Percentiles rank a stretch among this genome's conserved stretches.
Conservation (phyloP, 2,113 vertebrate species). For the Aptenodytes patagonicus region DNA sequence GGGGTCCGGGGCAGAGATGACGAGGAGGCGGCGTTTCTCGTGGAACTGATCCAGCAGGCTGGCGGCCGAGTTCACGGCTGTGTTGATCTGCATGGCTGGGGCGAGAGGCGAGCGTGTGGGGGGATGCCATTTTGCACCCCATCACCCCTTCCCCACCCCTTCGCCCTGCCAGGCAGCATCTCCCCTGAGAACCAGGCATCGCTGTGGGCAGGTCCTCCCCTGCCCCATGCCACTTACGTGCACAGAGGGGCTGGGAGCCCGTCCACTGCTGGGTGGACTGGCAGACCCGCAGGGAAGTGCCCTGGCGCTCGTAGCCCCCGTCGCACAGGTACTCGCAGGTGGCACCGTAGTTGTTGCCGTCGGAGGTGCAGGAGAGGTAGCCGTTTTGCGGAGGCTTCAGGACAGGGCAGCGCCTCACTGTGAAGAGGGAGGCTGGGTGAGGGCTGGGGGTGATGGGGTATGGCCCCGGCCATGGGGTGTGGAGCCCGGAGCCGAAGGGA, state of each 20-base stretch:
- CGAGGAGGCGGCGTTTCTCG: conserved; percentile 87
- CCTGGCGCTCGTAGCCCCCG: conserved; percentile 84
- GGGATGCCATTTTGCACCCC: background rate
- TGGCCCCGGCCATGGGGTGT: rapidly evolving
- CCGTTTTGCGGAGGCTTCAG: conserved; percentile 85
- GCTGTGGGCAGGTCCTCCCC: rapidly evolving
- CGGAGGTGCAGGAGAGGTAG: conserved; percentile 86
- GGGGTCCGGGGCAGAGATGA: conserved; percentile 87
- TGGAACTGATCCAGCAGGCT: conserved; percentile 92
- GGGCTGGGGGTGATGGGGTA: background rate
- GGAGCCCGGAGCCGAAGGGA: rapidly evolving
- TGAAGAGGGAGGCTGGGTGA: background rate
- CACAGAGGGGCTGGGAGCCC: conserved; percentile 76
- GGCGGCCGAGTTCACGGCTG: conserved; percentile 78
- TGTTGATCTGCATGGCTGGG: conserved; percentile 88
- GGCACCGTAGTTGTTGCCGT: conserved; percentile 88
- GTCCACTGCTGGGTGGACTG: conserved; percentile 87
- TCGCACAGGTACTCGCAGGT: conserved; percentile 89
- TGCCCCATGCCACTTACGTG: conserved; percentile 68
- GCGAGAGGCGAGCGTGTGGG: rapidly evolving
- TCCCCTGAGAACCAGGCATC: rapidly evolving
- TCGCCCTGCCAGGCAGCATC: background rate
- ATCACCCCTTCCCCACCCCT: background rate
- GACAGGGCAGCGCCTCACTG: conserved; percentile 86
- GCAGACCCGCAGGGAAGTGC: conserved; percentile 80